Evolutionary conservation across 2,888 invertebrate species (phyloP), one percentile per base, ranked within the genome.

Genomic region (Pollenia labialis): DNA sequence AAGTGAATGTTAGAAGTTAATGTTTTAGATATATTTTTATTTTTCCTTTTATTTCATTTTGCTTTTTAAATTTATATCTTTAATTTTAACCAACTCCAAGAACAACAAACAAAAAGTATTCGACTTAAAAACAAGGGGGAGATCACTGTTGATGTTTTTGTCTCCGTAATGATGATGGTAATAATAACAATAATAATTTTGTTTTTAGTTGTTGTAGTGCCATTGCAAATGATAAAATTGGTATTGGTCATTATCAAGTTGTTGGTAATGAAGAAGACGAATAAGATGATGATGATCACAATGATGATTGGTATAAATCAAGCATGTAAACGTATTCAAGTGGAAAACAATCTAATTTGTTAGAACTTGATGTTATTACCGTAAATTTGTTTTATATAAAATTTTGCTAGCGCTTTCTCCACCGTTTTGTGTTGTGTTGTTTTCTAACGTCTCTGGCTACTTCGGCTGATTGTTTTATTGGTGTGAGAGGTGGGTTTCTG

Each of bases 311-410:
- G 81, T 87, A 87, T 84, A 87, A 87, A 87, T 87, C 84, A 86
- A 88, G 77, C 85, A 85, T 82, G 82, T 84, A 90, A 91, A 91
- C 91, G 90, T 92, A 91, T 92, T 92, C 92, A 91, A 91, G 91
- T 91, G 92, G 92, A 92, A 92, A 92, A 92, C 92, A 92, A 92
- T 92, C 92, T 91, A 92, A 92, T 92, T 92, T 92, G 91, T 91
- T 91, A 85, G 82, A 91, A 91, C 75, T 85, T 82, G 88, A 80
- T 85, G 83, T 76, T 88, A 82, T 83, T 85, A 85, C 69, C 74
- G 85, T 83, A 85, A 85, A 87, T 87, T 82, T 82, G 74, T 72
- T 81, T 87, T 85, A 74, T 82, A 52, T 66, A 50, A n/a, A 80
- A 54, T 52, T 62, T 60, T 84, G 69, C 54, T 74, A 83, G 50